Conservation (phyloP, 1,140 invertebrate species). For the Wiebesia pumilae region DNA sequence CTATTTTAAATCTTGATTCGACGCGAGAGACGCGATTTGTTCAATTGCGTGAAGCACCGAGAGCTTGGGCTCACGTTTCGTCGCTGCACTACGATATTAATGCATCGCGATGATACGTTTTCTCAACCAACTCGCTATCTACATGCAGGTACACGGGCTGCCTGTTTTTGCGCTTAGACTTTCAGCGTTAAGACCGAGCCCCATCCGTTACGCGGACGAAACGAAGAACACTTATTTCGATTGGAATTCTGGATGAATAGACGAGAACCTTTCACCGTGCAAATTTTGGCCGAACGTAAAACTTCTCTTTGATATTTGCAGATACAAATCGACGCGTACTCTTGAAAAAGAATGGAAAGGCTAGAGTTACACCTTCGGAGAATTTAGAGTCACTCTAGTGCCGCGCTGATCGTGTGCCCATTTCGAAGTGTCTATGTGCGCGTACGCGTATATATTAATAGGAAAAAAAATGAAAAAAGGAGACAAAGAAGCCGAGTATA, state of each 20-base stretch:
- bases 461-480: slow-evolving; percentile 7
- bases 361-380: slow-evolving; percentile 5
- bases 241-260: too few relatives aligned
- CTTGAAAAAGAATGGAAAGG: background rate
- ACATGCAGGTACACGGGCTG: too few relatives aligned
- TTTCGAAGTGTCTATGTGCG: background rate
- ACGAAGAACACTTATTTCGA: too few relatives aligned
- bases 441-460: slow-evolving; percentile 10
- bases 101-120: too few relatives aligned
- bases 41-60: too few relatives aligned
- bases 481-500: slow-evolving; percentile 12
- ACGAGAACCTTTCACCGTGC: too few relatives aligned
- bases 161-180: too few relatives aligned
- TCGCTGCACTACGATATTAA: too few relatives aligned
- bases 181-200: too few relatives aligned
- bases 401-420: background rate
- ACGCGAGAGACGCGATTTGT: background rate
- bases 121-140: too few relatives aligned
- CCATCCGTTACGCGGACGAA: too few relatives aligned
- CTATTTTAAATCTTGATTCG: slow-evolving; percentile 37
- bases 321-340: background rate
- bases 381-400: background rate
- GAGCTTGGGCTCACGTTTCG: too few relatives aligned
- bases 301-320: background rate
- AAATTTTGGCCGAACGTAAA: background rate